Evolutionary conservation across 2,888 invertebrate species (phyloP), one percentile per base, ranked within the genome.

Genomic region (Sinelater perroti): DNA sequence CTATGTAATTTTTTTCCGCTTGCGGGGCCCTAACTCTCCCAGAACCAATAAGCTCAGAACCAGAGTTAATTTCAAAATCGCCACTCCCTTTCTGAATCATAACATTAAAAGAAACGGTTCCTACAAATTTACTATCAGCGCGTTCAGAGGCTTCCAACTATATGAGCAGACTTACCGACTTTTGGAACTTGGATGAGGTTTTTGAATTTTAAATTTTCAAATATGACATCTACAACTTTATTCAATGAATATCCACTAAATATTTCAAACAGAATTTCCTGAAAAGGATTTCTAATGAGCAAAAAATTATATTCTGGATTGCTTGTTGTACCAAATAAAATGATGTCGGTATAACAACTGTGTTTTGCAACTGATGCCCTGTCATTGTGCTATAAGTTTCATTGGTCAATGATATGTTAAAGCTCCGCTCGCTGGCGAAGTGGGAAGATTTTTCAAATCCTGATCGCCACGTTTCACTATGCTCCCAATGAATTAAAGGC

Each of bases 401-500:
- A 68, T 86, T 86, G 49, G 75, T 76, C 10, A 81, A 68, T 1
- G 78, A 76, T 47, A 86, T 82, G 77, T 78, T 68, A 24, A 76
- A 68, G 46, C 75, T 73, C 59, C 70, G 69, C 8, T 75, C 72
- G 54, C 74, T 75, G 17, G 70, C 69, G 16, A 72, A 44, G n/a
- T 72, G 70, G 54, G 72, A 72, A 2, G 75, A 61, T 54, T 73
- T 73, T 63, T 75, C 75, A 14, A 74, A 53, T 11, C 74, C 75
- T 10, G 73, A 72, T 38, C 87, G 81, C 91, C 91, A 93, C 60
- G 87, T 87, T 62, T 90, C 89, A 21, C 86, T 84, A 71, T 97
- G 96, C 70, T 97, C 94, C 96, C 96, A 97, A 60, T 86, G 85
- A 6, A 95, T 85, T 1, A 92, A 78, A 11, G 93, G 89, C 0